Evolutionary conservation across 92 coral and sea anemone genomes (phyloP), one percentile per base, ranked within the genome.

Genomic region (Paragorgia papillata): DNA sequence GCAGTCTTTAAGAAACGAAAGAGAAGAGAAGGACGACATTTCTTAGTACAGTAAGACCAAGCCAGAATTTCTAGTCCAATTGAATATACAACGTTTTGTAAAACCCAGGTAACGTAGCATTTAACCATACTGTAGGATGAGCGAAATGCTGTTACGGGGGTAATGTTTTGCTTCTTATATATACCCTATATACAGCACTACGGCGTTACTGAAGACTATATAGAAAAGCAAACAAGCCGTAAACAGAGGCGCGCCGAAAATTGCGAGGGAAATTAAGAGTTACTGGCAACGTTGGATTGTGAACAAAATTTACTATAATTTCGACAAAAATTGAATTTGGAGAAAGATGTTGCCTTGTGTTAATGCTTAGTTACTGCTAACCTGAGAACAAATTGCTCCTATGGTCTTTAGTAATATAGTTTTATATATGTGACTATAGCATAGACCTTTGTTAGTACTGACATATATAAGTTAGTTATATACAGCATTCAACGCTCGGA

Each of bases 1-100:
- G 59, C 75, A n/a, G n/a, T 68, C 75, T 44, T 59, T 68, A 17
- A 68, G 30, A 66, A 68, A 64, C 50, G 50, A 67, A 51, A 68
- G 54, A 46, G 40, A 35, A 77, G 50, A 75, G 69, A 58, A 75
- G 68, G 82, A 83, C 84, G 84, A 84, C 96, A 90, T 84, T 83
- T 68, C 48, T n/a, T n/a, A n/a, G n/a, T 39, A 43, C 26, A 35
- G 41, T 68, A 37, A 49, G 59, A 46, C 17, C n/a, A 46, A 46
- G 15, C n/a, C 22, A 46, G 14, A 35, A 68, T 26, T 44, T 44
- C 59, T 44, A 33, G 30, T 68, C 48, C 41, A 44, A 44, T n/a
- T 68, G 32, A 17, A 35, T 35, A 12, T 20, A 8, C 20, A 46
- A 48, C 54, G 14, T 26, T 53, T 27, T 68, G 1, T 68, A 26